Evolutionary conservation across 2,888 invertebrate genomes (phyloP).

Genomic region (Polymixis flavicincta): DNA sequence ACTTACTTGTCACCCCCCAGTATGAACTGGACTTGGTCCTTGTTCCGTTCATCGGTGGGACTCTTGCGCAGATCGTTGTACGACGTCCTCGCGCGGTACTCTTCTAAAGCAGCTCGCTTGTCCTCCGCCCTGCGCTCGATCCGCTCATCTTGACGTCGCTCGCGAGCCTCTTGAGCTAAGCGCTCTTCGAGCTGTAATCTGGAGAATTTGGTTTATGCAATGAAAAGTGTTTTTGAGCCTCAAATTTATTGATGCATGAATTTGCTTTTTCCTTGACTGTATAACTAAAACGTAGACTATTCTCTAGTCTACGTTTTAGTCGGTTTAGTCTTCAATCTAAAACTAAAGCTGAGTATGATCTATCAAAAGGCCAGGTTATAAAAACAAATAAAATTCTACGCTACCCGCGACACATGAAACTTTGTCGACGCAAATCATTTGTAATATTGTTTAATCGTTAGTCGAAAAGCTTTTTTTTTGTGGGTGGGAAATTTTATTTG

Average conservation of each 20-base stretch:
- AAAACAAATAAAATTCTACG: neutral
- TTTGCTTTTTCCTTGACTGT: neutral
- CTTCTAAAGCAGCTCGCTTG: conserved; percentile 71
- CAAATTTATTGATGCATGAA: too few species aligned
- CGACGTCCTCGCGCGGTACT: conserved; percentile 69
- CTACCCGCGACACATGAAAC: neutral
- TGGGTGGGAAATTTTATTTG: too few species aligned
- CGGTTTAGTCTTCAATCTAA: neutral
- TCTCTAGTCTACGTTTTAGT: too few species aligned
- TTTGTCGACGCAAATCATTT: neutral
- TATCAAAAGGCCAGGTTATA: neutral
- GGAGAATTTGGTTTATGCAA: neutral
- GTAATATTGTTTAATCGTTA: neutral
- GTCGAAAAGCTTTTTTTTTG: too few species aligned
- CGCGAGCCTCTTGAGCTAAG: conserved; percentile 85
- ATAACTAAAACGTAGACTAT: neutral
- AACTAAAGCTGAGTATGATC: neutral
- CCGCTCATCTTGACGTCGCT: conserved; percentile 79
- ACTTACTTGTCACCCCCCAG: conserved; percentile 88
- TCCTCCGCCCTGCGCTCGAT: conserved; percentile 76
- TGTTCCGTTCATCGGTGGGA: conserved; percentile 79
- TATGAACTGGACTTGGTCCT: conserved; percentile 85
- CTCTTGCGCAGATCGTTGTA: conserved; percentile 82
- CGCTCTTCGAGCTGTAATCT: conserved; percentile 88
- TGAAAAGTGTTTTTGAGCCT: neutral